Evolutionary conservation across 1,140 invertebrate species (phyloP), one percentile per base, ranked within the genome.

Genomic region (Monochamus saltuarius): DNA sequence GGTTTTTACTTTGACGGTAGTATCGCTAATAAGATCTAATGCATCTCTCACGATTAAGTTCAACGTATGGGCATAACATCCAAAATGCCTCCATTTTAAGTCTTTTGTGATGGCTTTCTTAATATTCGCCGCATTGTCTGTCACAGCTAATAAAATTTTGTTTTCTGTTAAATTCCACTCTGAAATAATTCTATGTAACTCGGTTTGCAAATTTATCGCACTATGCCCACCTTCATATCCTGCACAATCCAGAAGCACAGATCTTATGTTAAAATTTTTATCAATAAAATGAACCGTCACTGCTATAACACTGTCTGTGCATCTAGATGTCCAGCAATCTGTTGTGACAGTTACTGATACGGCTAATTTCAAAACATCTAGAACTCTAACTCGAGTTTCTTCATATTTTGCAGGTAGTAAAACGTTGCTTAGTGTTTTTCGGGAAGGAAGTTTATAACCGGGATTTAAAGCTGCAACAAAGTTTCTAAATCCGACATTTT

Each of bases 41-140:
- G n/a, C n/a, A n/a, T n/a, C n/a, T n/a, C n/a, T n/a, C n/a, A n/a
- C n/a, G n/a, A n/a, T n/a, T n/a, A n/a, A n/a, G n/a, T n/a, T n/a
- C n/a, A n/a, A n/a, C n/a, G 60, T 69, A 51, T 71, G 68, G 4
- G 66, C 73, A 16, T 52, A 69, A 49, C 69, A 73, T 0, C 66
- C 67, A 56, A 68, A 67, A 63, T 69, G 58, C 22, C 67, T 69
- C 47, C 36, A 67, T 3, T 40, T 17, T 35, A 69, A 22, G 14
- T 34, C 42, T 50, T 66, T 61, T 49, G 53, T 2, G 7, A 73
- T 49, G 9, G 65, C 55, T 39, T 59, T 57, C 19, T 62, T 67
- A n/a, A 73, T 59, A 60, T 70, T 72, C 8, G 61, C 37, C 1
- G 68, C 71, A 64, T 73, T 74, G 51, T 74, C 71, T 10, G 61